Base-by-base conservation (phyloP, 2,888 invertebrate genomes). In the Lasioglossum oenotherae region DNA sequence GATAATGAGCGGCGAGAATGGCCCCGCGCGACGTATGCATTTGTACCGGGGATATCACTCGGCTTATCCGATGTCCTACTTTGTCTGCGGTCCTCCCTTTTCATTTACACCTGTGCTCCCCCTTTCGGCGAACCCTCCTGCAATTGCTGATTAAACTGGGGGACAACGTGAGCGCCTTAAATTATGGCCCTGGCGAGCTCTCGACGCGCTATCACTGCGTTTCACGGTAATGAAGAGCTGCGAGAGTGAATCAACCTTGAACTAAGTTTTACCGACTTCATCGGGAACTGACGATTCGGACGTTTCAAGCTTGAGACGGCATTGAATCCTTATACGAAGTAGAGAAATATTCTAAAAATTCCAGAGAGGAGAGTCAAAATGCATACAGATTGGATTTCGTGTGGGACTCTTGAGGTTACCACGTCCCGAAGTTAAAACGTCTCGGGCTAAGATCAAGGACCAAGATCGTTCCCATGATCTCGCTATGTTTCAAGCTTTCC, bases 1-100 rank as follows among this genome's bases (percentile, higher is more conserved):
- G 91, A 91, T 91, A 91, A 91, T 89, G 90, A 91, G 90, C 85
- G 80, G 81, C 75, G 83, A 84, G 89, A 83, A 88, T 80, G 80
- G 73, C 38, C 83, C 44, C 67, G 71, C 77, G 73, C 75, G 82
- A 87, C 89, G 72, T 88, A 80, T 71, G 84, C 87, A 78, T 90
- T 81, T 85, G 85, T 85, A 81, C 73, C 75, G 38, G 74, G 57
- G 57, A 74, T 84, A 87, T 89, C 86, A 81, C 53, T 84, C 16
- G 72, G 60, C 38, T 67, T 73, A 67, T 46, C 69, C 49, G 53
- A 60, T 78, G 78, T 74, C 80, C 84, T 72, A 84, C 80, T 87
- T 87, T 49, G 67, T 76, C 78, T n/a, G 44, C 69, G 64, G 85
- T 84, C 80, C 74, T 77, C 67, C 78, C 69, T 74, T 86, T 82